These are phyloP conservation scores for Ceratotherium simum DNA, from an alignment of 2,113 vertebrate genomes.

Conservation along the genomic window DNA sequence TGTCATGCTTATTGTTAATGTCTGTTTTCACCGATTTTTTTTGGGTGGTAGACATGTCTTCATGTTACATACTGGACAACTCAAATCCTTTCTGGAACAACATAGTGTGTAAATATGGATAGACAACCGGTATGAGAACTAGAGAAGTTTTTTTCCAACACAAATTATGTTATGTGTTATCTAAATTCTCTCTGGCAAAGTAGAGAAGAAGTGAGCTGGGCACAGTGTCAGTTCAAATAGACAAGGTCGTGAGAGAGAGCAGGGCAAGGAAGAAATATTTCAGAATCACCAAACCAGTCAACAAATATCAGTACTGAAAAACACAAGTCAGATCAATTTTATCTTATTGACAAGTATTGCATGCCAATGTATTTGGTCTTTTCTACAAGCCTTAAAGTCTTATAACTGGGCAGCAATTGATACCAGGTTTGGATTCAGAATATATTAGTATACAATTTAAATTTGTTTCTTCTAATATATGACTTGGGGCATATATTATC, in stretches of 20 bases:
- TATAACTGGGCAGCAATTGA: not conserved
- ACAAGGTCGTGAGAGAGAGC: not conserved
- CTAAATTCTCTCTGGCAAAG: constrained; percentile 2
- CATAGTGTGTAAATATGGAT: not conserved
- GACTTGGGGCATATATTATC: not conserved
- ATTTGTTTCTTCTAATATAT: constrained; percentile 60
- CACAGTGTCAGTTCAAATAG: not conserved
- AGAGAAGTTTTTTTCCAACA: not conserved
- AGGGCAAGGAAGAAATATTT: constrained; percentile 25
- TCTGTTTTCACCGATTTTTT: not conserved
- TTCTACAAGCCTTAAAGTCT: not conserved
- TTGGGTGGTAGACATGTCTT: not conserved
- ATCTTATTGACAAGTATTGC: not conserved
- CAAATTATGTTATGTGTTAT: not conserved
- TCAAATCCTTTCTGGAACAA: not conserved
- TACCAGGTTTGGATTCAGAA: constrained; percentile 30
- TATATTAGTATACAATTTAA: constrained; percentile 33
- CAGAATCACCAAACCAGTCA: not conserved
- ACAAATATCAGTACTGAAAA: constrained; percentile 25
- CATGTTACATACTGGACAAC: not conserved
- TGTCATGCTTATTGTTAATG: not conserved
- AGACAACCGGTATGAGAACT: not conserved
- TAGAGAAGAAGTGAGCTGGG: not conserved
- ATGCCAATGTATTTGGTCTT: not conserved
- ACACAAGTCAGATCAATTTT: not conserved